Percentiles rank a stretch among this genome's conserved stretches.
Evolutionary conservation across 1,140 invertebrate species (phyloP).

Genomic region (Matsumurasca onukii): DNA sequence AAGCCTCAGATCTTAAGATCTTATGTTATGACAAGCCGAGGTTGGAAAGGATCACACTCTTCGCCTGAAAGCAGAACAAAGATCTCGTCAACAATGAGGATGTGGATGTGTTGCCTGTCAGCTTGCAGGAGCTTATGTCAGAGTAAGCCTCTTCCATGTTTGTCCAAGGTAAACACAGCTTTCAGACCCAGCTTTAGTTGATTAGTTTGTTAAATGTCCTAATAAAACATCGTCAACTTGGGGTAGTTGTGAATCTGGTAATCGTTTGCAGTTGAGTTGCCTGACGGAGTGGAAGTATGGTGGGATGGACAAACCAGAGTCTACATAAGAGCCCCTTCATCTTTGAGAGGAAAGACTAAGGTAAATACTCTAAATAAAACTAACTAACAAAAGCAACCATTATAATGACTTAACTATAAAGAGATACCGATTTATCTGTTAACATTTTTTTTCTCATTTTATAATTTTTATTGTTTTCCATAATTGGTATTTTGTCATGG

Average conservation of each 20-base stretch:
- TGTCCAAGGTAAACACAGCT: slow-evolving; percentile 54
- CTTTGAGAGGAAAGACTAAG: slow-evolving; percentile 59
- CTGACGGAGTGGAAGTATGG: slow-evolving; percentile 75
- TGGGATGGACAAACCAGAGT: slow-evolving; percentile 81
- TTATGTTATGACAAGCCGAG: too few species aligned
- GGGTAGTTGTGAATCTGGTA: not conserved
- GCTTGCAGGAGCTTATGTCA: slow-evolving; percentile 51
- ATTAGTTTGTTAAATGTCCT: not conserved
- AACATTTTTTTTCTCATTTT: not conserved
- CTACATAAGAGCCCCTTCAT: slow-evolving; percentile 76
- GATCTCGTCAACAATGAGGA: slow-evolving; percentile 70
- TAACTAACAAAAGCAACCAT: too few species aligned
- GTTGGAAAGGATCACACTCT: slow-evolving; percentile 53
- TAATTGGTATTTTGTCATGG: too few species aligned
- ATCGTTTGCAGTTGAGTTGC: slow-evolving; percentile 62
- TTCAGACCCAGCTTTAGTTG: not conserved
- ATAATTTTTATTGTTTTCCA: too few species aligned
- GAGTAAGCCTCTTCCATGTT: slow-evolving; percentile 75
- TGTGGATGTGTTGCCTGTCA: slow-evolving; percentile 63
- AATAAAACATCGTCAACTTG: not conserved
- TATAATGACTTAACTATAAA: too few species aligned
- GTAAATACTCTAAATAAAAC: too few species aligned
- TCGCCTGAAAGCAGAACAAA: slow-evolving; percentile 68
- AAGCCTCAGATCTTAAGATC: too few species aligned
- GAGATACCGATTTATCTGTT: too few species aligned